Evolutionary conservation across 2,888 invertebrate genomes (phyloP).

Genomic region (Autographa gamma): DNA sequence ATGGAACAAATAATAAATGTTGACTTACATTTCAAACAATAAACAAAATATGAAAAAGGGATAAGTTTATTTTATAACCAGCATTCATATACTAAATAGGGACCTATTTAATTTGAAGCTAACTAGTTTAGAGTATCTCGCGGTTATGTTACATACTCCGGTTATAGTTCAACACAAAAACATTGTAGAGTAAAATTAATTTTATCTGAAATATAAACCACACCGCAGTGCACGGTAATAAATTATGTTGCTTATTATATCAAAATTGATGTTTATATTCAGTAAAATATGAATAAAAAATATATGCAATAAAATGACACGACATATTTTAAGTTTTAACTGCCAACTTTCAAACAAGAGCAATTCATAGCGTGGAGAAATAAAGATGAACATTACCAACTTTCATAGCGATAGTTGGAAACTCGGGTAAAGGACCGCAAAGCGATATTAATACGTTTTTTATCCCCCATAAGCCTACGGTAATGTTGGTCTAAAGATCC

Average conservation of each 20-base stretch:
- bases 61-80: neutral
- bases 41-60: neutral
- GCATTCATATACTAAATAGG: neutral
- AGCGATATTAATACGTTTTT: constrained; percentile 50
- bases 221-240: neutral
- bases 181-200: constrained; percentile 4
- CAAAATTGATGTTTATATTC: neutral
- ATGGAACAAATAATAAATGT: too few species aligned
- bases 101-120: constrained; percentile 17
- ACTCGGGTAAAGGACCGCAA: constrained; percentile 33
- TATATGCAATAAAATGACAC: neutral
- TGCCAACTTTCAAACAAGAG: neutral
- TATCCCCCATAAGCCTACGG: constrained; percentile 47
- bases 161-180: neutral
- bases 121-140: constrained; percentile 14
- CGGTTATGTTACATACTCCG: constrained; percentile 2
- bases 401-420: constrained; percentile 35
- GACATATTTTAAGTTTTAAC: neutral
- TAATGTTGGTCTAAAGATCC: constrained; percentile 49
- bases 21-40: neutral
- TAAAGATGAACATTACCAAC: constrained; percentile 28
- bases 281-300: neutral
- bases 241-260: neutral
- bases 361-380: constrained; percentile 23
- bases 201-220: constrained; percentile 1